A percentile compares a stretch with the other conserved stretches of the same genome.
Evolutionary conservation across 2,113 vertebrate genomes (phyloP).

Genomic region (human (Homo sapiens)): DNA sequence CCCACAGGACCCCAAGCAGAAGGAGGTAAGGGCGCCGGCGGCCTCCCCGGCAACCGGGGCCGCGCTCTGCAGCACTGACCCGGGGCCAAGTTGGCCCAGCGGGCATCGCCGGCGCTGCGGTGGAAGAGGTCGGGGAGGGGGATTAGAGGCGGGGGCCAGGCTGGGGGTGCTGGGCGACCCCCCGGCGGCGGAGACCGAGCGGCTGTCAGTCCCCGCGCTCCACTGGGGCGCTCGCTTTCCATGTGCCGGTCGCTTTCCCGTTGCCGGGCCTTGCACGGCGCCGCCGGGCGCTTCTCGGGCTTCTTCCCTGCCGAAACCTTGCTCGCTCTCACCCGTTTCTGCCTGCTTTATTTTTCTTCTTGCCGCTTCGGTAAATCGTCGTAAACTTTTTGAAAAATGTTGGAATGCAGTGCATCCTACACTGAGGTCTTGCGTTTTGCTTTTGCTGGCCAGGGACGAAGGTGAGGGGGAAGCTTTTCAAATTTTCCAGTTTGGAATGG

Average conservation of each 20-base stretch:
- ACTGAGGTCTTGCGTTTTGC: slow-evolving; percentile 65
- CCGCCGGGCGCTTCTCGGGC: background rate
- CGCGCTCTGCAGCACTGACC: slow-evolving; percentile 70
- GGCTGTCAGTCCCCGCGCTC: slow-evolving; percentile 14
- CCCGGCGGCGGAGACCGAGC: background rate
- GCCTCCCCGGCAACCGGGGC: slow-evolving; percentile 1
- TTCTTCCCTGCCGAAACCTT: background rate
- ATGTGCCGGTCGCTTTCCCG: background rate
- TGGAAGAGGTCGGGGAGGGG: slow-evolving; percentile 17
- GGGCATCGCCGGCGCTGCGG: slow-evolving; percentile 43
- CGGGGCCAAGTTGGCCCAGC: slow-evolving; percentile 72
- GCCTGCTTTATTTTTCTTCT: slow-evolving; percentile 12
- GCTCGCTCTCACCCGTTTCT: background rate
- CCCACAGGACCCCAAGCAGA: slow-evolving; percentile 87
- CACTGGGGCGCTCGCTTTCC: slow-evolving; percentile 10
- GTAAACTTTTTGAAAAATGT: slow-evolving; percentile 82
- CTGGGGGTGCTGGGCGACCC: background rate
- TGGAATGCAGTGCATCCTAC: slow-evolving; percentile 50
- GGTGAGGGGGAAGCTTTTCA: background rate
- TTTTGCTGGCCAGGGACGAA: background rate
- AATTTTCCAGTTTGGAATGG: slow-evolving; percentile 17
- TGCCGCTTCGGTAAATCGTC: slow-evolving; percentile 31
- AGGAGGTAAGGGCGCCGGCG: slow-evolving; percentile 81
- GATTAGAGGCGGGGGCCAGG: background rate
- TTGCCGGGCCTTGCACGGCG: slow-evolving; percentile 61